phyloP scores from a whole-genome alignment of 2,797 vertebrate species.

The Pempheris klunzingeri region DNA sequence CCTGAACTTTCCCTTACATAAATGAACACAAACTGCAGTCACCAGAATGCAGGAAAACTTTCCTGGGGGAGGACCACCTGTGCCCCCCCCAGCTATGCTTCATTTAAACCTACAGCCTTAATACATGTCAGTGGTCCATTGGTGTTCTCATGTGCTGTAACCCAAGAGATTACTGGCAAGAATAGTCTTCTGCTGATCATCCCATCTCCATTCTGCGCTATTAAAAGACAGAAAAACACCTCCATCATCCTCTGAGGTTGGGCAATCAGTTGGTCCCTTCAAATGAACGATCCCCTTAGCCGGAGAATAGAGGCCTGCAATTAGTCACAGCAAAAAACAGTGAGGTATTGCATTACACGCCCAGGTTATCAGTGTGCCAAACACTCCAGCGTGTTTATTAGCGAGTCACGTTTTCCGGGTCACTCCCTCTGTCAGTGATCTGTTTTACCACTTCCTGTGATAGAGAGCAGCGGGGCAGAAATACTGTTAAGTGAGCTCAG shows the following conservation, averaged over 20 bases:
- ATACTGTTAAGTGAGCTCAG: conserved; percentile 51
- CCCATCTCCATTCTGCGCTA: conserved; percentile 45
- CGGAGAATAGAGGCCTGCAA: conserved; percentile 16
- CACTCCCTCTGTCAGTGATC: conserved; percentile 52
- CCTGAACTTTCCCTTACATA: too few relatives aligned
- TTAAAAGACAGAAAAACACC: conserved; percentile 64
- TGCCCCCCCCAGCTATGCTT: too few relatives aligned
- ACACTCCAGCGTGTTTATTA: conserved; percentile 39
- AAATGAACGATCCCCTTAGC: conserved; percentile 16
- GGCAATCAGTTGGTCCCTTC: not conserved
- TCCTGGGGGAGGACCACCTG: too few relatives aligned
- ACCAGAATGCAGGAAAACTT: too few relatives aligned
- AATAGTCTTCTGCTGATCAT: conserved; percentile 61
- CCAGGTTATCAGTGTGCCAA: conserved; percentile 31
- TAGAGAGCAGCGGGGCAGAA: conserved; percentile 49
- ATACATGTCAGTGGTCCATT: conserved; percentile 26
- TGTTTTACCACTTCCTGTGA: conserved; percentile 73
- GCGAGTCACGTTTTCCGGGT: conserved; percentile 60
- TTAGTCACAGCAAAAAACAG: conserved; percentile 24
- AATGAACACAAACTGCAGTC: too few relatives aligned
- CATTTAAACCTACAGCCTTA: too few relatives aligned
- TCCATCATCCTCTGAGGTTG: conserved; percentile 7
- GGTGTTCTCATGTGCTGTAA: conserved; percentile 58
- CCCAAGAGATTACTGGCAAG: conserved; percentile 53
- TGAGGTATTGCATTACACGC: conserved; percentile 28